Base-by-base conservation (phyloP, 2,113 vertebrate species). In the Tyto alba region DNA sequence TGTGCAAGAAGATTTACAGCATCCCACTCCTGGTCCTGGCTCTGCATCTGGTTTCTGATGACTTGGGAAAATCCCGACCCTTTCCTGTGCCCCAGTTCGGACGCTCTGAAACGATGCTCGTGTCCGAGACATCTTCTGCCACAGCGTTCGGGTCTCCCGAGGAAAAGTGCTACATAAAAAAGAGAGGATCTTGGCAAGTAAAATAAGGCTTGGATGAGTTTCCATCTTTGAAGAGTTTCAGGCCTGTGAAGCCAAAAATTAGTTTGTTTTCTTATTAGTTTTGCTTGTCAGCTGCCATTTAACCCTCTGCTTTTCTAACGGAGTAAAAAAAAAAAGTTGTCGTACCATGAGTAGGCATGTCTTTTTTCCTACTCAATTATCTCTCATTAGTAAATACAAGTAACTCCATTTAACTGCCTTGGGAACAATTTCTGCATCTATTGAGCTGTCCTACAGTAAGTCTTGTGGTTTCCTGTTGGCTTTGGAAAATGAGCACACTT, bases 111-210 rank as follows among this genome's bases (percentile, higher is more conserved):
- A 14, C 2, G 9, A 30, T 3, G 8, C 71, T 82, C 5, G 4
- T 9, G 36, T 5, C 55, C 8, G 3, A 47, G 53, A n/a, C 40
- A 2, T 29, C 72, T 57, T 26, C 45, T 41, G 59, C 53, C 26
- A 7, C n/a, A 5, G 17, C 14, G 1, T 9, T 16, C 8, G 3
- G n/a, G 34, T 9, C 72, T 66, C 25, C 57, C 2, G n/a, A 62
- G 69, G 83, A 63, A 41, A 87, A 60, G 59, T 1, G 25, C 63
- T 21, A 4, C 57, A 7, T 16, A n/a, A 40, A 68, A 16, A 40
- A 40, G 32, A 56, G 21, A 50, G 18, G n/a, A 32, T 36, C 36
- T 60, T 45, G 41, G 41, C 56, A 56, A 38, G 30, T 34, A 14
- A 47, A 62, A 29, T 6, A 7, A 53, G 22, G 20, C 30, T 68